Evolutionary conservation across 1,140 invertebrate species (phyloP), one percentile per base, ranked within the genome.

Genomic region (Cheumatopsyche charites): DNA sequence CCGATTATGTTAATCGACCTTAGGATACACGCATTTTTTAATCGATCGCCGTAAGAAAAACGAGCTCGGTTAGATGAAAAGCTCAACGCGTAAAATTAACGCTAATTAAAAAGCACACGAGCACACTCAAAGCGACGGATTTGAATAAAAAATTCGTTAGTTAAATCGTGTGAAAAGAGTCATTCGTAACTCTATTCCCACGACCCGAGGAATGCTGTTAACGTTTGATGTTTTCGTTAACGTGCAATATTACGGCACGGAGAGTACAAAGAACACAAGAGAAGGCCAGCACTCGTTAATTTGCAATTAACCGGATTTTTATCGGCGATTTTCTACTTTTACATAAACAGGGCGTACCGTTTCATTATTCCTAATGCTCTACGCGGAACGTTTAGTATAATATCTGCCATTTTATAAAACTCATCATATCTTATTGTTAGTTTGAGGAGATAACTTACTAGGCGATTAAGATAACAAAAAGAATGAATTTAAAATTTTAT

Each of bases 91-190:
- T 5, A 19, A 52, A 52, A 52, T 52, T 17, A 52, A 52, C 19
- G 47, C 47, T 52, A 52, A 52, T 52, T 52, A 52, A 52, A 52
- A 52, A n/a, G 19, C 15, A 19, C 19, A 52, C 19, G 47, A 1
- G 19, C 2, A 52, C 15, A 17, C 13, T 3, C 6, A 17, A 9
- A 52, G 15, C 15, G 19, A 17, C 19, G n/a, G 47, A 52, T 52
- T 52, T 52, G 47, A 52, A 52, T 52, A 52, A 52, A 52, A 52
- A 52, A 52, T 52, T 52, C 47, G 47, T 52, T 52, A 17, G 47
- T 15, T 17, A 52, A 52, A 52, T 52, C 47, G 47, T 52, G 47
- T 52, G 47, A 52, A 52, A 52, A 52, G 6, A 52, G 47, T 17
- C 15, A 19, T 52, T 17, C 15, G 47, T 7, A 13, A 7, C 3